Evolutionary conservation across 2,888 invertebrate genomes (phyloP).

Genomic region (Ephialtes manifestator): DNA sequence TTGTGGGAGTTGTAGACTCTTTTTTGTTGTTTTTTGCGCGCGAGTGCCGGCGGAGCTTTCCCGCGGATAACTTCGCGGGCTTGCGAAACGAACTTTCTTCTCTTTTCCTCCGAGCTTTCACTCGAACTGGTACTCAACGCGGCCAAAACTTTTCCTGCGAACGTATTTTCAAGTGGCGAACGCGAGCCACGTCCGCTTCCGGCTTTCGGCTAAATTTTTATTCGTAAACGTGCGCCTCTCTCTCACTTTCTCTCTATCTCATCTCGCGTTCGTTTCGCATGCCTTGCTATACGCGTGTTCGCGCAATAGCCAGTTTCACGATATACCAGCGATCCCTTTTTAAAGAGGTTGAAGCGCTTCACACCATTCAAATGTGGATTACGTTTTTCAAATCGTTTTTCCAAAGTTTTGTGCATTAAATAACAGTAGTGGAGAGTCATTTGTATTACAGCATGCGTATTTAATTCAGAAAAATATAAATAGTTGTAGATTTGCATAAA

Average conservation of each 20-base stretch:
- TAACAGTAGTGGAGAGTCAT: too few species aligned
- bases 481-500: too few species aligned
- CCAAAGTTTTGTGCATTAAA: too few species aligned
- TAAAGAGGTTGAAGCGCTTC: not conserved
- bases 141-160: constrained; percentile 29
- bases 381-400: too few species aligned
- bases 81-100: constrained; percentile 72
- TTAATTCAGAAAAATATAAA: too few species aligned
- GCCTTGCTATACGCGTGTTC: constrained; percentile 70
- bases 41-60: constrained; percentile 57
- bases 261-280: constrained; percentile 77
- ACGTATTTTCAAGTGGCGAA: constrained; percentile 39
- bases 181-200: constrained; percentile 52
- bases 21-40: not conserved
- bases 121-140: constrained; percentile 27
- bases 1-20: constrained; percentile 23
- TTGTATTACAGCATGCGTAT: too few species aligned
- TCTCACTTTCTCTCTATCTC: constrained; percentile 1
- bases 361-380: not conserved
- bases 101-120: constrained; percentile 39
- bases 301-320: constrained; percentile 73
- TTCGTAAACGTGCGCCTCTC: constrained; percentile 29
- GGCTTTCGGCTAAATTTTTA: constrained; percentile 56
- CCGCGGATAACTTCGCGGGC: constrained; percentile 63
- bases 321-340: not conserved